These are phyloP conservation scores for Anabas testudineus DNA, from an alignment of 2,797 vertebrate genomes.

Conservation along the genomic window DNA sequence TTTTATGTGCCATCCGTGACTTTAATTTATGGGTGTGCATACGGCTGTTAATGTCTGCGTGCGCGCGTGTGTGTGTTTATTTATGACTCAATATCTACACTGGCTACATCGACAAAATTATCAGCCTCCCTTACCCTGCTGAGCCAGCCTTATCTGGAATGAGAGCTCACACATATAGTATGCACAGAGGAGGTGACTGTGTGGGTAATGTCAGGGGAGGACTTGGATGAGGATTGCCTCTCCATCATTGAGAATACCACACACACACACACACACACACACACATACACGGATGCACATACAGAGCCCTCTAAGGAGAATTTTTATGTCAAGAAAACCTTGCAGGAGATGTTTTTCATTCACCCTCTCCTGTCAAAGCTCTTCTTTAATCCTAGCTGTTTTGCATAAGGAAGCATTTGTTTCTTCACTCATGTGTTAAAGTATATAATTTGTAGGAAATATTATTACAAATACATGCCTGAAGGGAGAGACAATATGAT, in stretches of 20 bases:
- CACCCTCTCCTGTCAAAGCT: conserved; percentile 21
- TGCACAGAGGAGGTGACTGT: conserved; percentile 52
- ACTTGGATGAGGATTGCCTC: conserved; percentile 68
- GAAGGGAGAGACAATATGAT: neutral
- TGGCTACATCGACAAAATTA: conserved; percentile 79
- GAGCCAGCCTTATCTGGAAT: conserved; percentile 78
- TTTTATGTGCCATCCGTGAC: conserved; percentile 69
- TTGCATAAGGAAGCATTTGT: conserved; percentile 25
- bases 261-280: conserved; percentile 23
- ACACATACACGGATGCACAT: conserved; percentile 20
- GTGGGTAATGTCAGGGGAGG: conserved; percentile 70
- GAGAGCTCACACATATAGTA: conserved; percentile 34
- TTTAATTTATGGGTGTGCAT: conserved; percentile 70
- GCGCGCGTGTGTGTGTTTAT: conserved; percentile 66
- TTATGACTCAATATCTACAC: conserved; percentile 82
- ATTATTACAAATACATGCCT: neutral
- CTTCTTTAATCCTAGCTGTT: conserved; percentile 14
- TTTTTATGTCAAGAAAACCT: conserved; percentile 48
- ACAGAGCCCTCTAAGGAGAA: conserved; percentile 8
- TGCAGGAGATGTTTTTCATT: conserved; percentile 34
- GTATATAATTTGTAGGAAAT: neutral
- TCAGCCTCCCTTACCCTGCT: conserved; percentile 69
- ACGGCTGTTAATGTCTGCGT: conserved; percentile 46
- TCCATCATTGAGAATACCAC: conserved; percentile 55
- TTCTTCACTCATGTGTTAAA: neutral